Percentiles rank a stretch among this genome's conserved stretches.
Evolutionary conservation across 1,140 invertebrate genomes (phyloP).

Genomic region (Chionoecetes opilio): DNA sequence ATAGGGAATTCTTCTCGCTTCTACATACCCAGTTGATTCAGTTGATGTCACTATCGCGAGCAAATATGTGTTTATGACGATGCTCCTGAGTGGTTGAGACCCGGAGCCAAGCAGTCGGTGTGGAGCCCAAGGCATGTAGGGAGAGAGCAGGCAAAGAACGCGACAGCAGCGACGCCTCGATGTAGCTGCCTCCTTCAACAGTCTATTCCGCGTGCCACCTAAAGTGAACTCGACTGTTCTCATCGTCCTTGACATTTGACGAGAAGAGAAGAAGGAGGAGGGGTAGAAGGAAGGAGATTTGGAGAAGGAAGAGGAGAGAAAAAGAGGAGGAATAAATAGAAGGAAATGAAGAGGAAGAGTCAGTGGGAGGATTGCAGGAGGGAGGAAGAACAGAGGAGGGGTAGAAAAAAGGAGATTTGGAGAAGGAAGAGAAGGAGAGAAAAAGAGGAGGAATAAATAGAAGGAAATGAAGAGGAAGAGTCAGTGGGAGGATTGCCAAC

Average conservation of each 20-base stretch:
- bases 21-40: too few species aligned
- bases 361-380: too few species aligned
- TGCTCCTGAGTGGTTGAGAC: not conserved
- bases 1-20: too few species aligned
- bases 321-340: not conserved
- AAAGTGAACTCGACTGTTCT: conserved; percentile 12
- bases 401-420: not conserved
- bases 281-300: too few species aligned
- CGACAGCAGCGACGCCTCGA: not conserved
- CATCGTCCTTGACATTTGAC: not conserved
- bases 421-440: not conserved
- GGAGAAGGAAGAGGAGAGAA: too few species aligned
- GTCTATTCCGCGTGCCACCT: not conserved
- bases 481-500: not conserved
- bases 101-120: not conserved
- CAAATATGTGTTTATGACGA: too few species aligned
- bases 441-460: not conserved
- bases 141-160: not conserved
- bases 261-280: not conserved
- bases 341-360: not conserved
- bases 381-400: not conserved
- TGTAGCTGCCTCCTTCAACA: not conserved
- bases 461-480: not conserved
- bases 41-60: too few species aligned
- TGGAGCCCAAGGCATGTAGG: not conserved